Base-by-base conservation (phyloP, 2,113 vertebrate species). In the Hyaena hyaena region DNA sequence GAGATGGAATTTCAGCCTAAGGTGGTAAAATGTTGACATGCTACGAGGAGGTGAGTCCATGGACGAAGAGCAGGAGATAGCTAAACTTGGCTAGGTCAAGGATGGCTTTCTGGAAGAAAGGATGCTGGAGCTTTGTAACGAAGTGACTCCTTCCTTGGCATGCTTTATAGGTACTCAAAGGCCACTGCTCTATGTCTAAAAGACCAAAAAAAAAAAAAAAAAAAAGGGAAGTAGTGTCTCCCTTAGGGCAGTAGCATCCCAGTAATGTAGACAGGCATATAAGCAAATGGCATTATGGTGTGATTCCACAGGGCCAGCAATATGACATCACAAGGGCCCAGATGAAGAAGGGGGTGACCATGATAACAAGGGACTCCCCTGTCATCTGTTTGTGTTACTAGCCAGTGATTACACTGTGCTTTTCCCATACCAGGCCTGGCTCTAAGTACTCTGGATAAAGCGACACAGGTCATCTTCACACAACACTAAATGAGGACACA, bases 101-200 rank as follows among this genome's bases (percentile, higher is more conserved):
- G 35, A 17, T 26, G 31, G 39, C 8, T 58, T 87, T 95, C 80
- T 28, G 39, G 35, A 93, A 89, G 74, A 53, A 90, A 79, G 61
- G 53, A 48, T 55, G 61, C 73, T 76, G 39, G 14, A 2, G 10
- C 55, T 50, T 84, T 58, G 68, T 35, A 26, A 48, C 35, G 4
- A 33, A 58, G n/a, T 31, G 43, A 8, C 69, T 80, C 55, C 45
- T 84, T 69, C 43, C 35, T 17, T 63, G 53, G 23, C 9, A 31
- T 11, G 1, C 8, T 28, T 43, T 61, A 17, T 39, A 73, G 35
- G n/a, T 39, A 8, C 45, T 23, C 74, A 88, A 53, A 68, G 16
- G 16, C 15, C 58, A 7, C 50, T 81, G 45, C 10, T 33, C 10
- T 45, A 2, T 45, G 31, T 61, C 24, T 21, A 74, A 84, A 76